Evolutionary conservation across 2,797 vertebrate genomes (phyloP).

Genomic region (Eospalax fontanierii): DNA sequence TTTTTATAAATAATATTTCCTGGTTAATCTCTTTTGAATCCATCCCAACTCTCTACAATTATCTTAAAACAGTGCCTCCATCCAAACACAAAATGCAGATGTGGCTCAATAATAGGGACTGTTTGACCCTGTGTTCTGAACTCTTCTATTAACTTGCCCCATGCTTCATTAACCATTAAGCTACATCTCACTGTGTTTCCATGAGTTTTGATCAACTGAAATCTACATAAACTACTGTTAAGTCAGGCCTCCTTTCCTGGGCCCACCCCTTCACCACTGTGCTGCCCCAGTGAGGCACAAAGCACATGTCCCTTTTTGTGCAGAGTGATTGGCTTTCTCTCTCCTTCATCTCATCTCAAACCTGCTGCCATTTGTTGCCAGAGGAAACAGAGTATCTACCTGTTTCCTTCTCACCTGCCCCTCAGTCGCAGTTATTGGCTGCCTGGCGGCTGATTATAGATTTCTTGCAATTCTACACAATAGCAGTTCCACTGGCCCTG

Average conservation of each 20-base stretch:
- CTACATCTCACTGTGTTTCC: conserved; percentile 11
- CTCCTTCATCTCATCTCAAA: not conserved
- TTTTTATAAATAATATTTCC: not conserved
- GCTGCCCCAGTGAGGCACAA: not conserved
- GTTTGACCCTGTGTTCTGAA: not conserved
- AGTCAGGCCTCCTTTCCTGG: not conserved
- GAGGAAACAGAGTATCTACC: not conserved
- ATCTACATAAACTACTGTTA: not conserved
- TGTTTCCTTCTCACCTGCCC: not conserved
- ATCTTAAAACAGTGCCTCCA: conserved; percentile 54
- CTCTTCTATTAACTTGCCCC: not conserved
- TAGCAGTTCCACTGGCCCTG: not conserved
- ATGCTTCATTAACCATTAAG: conserved; percentile 39
- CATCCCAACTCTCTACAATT: not conserved
- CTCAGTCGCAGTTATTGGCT: not conserved
- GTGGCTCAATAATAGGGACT: not conserved
- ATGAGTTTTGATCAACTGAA: conserved; percentile 38
- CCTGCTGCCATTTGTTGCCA: conserved; percentile 17
- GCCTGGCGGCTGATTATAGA: not conserved
- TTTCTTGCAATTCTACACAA: not conserved
- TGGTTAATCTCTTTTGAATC: not conserved
- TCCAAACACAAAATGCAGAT: conserved; percentile 6
- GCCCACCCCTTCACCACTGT: not conserved
- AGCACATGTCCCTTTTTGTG: not conserved
- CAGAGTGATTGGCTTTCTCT: not conserved